Conservation (phyloP, 2,797 vertebrate species). For the Sebastes ruberrimus region DNA sequence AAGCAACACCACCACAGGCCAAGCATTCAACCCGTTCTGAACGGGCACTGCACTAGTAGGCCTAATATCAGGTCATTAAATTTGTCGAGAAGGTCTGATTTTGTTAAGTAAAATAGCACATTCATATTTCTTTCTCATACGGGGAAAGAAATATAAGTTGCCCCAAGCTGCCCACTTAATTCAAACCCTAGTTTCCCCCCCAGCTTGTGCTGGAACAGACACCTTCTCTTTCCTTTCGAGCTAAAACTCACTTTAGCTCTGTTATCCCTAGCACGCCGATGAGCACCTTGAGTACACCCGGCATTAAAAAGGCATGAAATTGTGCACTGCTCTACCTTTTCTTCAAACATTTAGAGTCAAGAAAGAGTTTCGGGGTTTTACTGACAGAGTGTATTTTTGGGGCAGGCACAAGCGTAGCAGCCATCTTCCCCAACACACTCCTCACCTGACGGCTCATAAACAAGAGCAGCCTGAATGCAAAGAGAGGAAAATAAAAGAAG, state of each 20-base stretch:
- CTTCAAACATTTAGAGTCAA: conserved; percentile 22
- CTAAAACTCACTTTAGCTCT: conserved; percentile 9
- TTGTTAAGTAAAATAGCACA: neutral
- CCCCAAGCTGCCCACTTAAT: neutral
- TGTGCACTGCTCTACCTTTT: conserved; percentile 17
- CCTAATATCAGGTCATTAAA: neutral
- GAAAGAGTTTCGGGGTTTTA: conserved; percentile 7
- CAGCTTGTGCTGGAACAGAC: neutral
- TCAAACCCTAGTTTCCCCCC: neutral
- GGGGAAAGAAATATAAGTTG: neutral
- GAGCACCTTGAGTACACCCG: conserved; percentile 23
- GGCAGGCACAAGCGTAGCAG: neutral
- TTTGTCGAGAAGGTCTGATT: neutral
- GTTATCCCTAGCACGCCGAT: conserved; percentile 10
- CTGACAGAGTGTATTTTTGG: conserved; percentile 42
- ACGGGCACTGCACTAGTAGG: too few relatives aligned
- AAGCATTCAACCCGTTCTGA: too few relatives aligned
- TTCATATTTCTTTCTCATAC: neutral
- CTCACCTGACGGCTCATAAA: conserved; percentile 32
- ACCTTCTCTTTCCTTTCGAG: neutral
- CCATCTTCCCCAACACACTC: neutral
- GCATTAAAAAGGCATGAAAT: conserved; percentile 55
- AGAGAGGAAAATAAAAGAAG: neutral
- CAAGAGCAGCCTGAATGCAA: conserved; percentile 16
- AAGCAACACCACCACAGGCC: too few relatives aligned